Base-by-base conservation (phyloP, 2,797 vertebrate species). In the Nyctalus aviator region DNA sequence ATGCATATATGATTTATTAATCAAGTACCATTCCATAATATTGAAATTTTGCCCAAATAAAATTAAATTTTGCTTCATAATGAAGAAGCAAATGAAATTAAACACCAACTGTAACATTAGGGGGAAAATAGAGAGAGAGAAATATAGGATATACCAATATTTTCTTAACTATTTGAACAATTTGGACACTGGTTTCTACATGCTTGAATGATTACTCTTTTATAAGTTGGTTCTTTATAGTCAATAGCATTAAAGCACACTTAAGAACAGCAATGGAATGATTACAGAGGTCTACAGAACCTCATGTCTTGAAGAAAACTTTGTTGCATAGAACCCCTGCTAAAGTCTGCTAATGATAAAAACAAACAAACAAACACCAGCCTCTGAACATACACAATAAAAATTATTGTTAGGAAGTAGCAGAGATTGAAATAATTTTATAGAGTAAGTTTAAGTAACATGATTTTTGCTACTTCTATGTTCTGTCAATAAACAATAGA, bases 371-470 rank as follows among this genome's bases (percentile, higher is more conserved):
- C 8, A 44, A 6, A 44, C 8, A 44, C 8, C 44, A 44, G 4
- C 3, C 8, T 5, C 53, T 30, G n/a, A 78, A 0, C n/a, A 66
- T 10, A 90, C 79, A 89, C 72, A 90, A 90, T 23, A 1, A 83
- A 94, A 94, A 23, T n/a, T 81, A 76, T 53, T 20, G 0, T 3
- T 14, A 3, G 17, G 57, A 0, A 0, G 2, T 12, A 68, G 23
- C 2, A 82, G 18, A 84, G 94, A 89, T n/a, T 15, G 53, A 76
- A 84, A 78, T 85, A 88, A 81, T 30, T 68, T 62, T n/a, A 64
- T 32, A 50, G 44, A 96, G 93, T 23, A 3, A 21, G 0, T 53
- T 93, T 66, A 96, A 76, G 3, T 59, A 76, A 82, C 95, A 57
- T 6, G 83, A 50, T 62, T 88, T 48, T 55, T 0, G 53, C 2